Conservation (phyloP, 1,140 invertebrate species). For the Dinoponera quadriceps region DNA sequence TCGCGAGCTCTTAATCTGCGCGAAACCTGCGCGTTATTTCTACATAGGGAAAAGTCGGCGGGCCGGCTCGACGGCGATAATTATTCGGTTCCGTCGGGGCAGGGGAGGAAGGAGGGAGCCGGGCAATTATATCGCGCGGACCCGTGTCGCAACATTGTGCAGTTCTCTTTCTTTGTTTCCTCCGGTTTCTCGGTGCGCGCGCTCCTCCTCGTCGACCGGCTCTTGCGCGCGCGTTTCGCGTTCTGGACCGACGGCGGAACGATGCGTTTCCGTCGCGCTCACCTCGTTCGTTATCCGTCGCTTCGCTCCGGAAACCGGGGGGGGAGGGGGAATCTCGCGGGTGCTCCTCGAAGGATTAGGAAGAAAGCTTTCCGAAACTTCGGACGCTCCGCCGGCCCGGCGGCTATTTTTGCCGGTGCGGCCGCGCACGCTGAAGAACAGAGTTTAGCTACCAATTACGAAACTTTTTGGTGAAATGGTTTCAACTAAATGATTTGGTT, state of each 20-base stretch:
- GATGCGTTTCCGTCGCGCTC: too few relatives aligned
- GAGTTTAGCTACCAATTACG: too few relatives aligned
- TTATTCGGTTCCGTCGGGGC: slow-evolving; percentile 52
- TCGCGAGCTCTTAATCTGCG: slow-evolving; percentile 48
- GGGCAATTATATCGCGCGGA: slow-evolving; percentile 54
- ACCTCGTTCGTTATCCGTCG: too few relatives aligned
- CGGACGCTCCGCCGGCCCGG: neutral
- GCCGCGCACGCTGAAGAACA: too few relatives aligned
- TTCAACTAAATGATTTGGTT: too few relatives aligned
- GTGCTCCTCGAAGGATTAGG: neutral
- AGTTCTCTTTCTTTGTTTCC: neutral
- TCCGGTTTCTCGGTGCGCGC: too few relatives aligned
- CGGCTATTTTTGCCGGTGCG: slow-evolving; percentile 1
- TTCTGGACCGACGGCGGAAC: too few relatives aligned
- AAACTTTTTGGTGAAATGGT: too few relatives aligned
- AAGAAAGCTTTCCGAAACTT: slow-evolving; percentile 1
- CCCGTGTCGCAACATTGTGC: slow-evolving; percentile 28
- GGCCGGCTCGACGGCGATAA: slow-evolving; percentile 35
- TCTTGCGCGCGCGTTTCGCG: too few relatives aligned
- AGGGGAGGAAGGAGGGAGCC: neutral
- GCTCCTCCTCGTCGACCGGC: slow-evolving; percentile 7
- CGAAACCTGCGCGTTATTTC: slow-evolving; percentile 47
- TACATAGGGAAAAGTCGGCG: slow-evolving; percentile 54
- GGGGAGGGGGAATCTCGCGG: neutral
- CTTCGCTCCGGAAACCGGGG: too few relatives aligned